These are phyloP conservation scores for Thalassophryne amazonica DNA, from an alignment of 2,797 vertebrate genomes.

Conservation along the genomic window DNA sequence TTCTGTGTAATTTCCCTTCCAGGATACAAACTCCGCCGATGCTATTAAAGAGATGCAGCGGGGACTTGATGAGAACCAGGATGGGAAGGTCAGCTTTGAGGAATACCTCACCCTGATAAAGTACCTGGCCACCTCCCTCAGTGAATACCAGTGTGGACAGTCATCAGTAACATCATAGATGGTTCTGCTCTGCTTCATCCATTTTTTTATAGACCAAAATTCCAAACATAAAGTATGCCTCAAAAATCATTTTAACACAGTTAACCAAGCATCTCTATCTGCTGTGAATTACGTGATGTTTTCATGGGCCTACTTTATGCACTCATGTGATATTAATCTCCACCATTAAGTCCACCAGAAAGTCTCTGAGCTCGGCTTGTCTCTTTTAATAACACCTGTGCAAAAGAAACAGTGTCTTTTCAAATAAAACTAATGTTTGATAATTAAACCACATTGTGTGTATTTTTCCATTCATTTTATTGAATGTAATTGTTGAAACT, in stretches of 20 bases:
- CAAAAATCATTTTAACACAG: slow-evolving; percentile 6
- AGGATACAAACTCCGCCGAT: slow-evolving; percentile 63
- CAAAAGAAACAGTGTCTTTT: slow-evolving; percentile 38
- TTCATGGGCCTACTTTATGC: slow-evolving; percentile 11
- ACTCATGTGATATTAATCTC: slow-evolving; percentile 12
- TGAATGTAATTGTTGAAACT: neutral
- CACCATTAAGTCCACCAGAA: slow-evolving; percentile 25
- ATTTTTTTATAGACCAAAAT: slow-evolving; percentile 9
- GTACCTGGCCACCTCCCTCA: slow-evolving; percentile 62
- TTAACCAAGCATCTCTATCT: neutral
- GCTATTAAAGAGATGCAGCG: slow-evolving; percentile 71
- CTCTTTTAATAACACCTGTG: slow-evolving; percentile 14
- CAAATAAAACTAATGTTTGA: slow-evolving; percentile 57
- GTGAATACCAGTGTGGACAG: slow-evolving; percentile 26
- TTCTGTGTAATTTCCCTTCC: neutral
- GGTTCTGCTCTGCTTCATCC: neutral
- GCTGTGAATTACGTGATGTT: slow-evolving; percentile 12
- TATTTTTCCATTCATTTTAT: neutral
- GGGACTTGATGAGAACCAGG: slow-evolving; percentile 68
- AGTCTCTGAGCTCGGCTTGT: slow-evolving; percentile 30
- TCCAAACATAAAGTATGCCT: neutral
- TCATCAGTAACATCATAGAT: slow-evolving; percentile 31
- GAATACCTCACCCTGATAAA: slow-evolving; percentile 76
- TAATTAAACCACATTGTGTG: slow-evolving; percentile 19
- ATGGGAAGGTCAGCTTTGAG: slow-evolving; percentile 75